phyloP scores from a whole-genome alignment of 2,797 vertebrate species.

The Muraenolepis orangiensis region DNA sequence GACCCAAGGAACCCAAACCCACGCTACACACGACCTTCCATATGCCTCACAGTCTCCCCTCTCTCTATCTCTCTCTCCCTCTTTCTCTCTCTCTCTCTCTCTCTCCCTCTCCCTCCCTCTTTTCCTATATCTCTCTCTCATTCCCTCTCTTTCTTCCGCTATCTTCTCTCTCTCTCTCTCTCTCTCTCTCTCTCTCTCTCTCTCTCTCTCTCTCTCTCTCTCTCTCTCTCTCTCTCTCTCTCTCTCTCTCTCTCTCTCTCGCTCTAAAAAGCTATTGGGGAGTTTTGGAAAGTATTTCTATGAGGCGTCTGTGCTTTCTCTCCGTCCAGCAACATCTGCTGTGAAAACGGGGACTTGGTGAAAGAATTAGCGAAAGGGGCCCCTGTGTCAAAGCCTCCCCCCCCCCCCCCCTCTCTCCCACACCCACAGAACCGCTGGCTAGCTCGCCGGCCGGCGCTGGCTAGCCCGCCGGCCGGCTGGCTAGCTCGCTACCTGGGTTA shows the following conservation, averaged over 20 bases:
- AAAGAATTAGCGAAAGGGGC: constrained; percentile 63
- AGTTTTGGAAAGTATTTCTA: no score
- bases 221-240: constrained; percentile 49
- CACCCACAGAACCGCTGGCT: constrained; percentile 47
- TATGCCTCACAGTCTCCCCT: no score
- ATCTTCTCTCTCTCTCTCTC: constrained; percentile 47
- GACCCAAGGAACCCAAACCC: constrained; percentile 62
- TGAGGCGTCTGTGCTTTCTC: constrained; percentile 67
- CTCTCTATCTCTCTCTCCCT: constrained; percentile 50
- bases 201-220: constrained; percentile 49
- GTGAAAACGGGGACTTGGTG: constrained; percentile 60
- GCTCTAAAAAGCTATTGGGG: no score
- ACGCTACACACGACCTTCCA: constrained; percentile 66
- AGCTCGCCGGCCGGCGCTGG: no score
- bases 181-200: constrained; percentile 51
- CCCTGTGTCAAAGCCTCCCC: no score
- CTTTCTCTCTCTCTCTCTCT: constrained; percentile 47
- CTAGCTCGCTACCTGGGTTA: constrained; percentile 62
- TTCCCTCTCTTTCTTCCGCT: no score
- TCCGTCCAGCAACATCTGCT: constrained; percentile 61
- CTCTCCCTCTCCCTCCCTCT: constrained; percentile 48
- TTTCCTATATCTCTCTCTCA: no score
- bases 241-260: constrained; percentile 46
- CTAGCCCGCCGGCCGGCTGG: constrained; percentile 42
- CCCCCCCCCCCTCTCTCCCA: no score